phyloP scores from a whole-genome alignment of 2,888 invertebrate species.

The Griposia aprilina region DNA sequence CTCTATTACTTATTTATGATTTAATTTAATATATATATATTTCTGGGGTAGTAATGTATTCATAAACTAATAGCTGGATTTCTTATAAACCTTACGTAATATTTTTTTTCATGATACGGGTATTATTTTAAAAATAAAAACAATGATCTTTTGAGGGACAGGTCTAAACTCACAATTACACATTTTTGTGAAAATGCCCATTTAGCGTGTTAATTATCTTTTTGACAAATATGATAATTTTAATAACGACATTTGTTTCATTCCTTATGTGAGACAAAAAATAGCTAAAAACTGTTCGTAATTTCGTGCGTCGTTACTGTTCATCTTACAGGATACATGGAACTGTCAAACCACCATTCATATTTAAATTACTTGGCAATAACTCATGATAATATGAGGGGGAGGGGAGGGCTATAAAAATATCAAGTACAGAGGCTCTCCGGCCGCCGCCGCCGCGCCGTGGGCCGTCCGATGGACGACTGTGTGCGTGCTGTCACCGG shows the following conservation, averaged over 20 bases:
- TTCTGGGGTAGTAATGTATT: too few relatives aligned
- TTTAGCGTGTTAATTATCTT: slow-evolving; percentile 29
- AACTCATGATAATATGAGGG: slow-evolving; percentile 84
- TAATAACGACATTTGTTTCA: neutral
- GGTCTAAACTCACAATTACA: too few relatives aligned
- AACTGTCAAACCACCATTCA: slow-evolving; percentile 85
- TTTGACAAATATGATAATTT: slow-evolving; percentile 30
- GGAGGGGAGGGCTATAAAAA: slow-evolving; percentile 84
- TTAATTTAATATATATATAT: too few relatives aligned
- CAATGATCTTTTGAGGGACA: too few relatives aligned
- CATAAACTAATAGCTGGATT: too few relatives aligned
- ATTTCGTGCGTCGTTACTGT: slow-evolving; percentile 58
- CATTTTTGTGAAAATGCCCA: too few relatives aligned
- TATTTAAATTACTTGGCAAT: slow-evolving; percentile 86
- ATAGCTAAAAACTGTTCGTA: neutral
- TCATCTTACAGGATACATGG: slow-evolving; percentile 77
- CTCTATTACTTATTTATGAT: too few relatives aligned
- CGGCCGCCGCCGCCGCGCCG: slow-evolving; percentile 61
- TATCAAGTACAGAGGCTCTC: slow-evolving; percentile 84
- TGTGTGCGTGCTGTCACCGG: slow-evolving; percentile 75
- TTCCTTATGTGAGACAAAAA: neutral
- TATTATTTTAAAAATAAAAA: too few relatives aligned
- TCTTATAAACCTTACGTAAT: too few relatives aligned
- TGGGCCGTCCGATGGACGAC: slow-evolving; percentile 65
- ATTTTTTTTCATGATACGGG: too few relatives aligned